Percentiles rank a stretch among this genome's conserved stretches.
Evolutionary conservation across 2,113 vertebrate species (phyloP).

Genomic region (Synchiropus splendidus): DNA sequence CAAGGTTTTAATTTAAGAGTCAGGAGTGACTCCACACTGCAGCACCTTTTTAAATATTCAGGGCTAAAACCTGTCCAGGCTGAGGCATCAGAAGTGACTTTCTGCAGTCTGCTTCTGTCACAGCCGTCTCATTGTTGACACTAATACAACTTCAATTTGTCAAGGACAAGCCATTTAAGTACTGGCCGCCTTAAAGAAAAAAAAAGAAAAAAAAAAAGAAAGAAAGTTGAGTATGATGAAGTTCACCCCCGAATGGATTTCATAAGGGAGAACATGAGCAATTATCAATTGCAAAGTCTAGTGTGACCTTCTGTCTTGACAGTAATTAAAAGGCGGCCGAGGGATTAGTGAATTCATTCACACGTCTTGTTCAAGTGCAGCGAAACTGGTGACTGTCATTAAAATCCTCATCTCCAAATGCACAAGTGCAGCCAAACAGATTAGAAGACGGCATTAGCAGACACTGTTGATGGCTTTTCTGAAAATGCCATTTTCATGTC

Average conservation of each 20-base stretch:
- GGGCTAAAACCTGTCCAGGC: background rate
- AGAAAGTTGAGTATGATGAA: background rate
- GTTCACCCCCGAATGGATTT: conserved; percentile 2
- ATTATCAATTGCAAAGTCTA: conserved; percentile 23
- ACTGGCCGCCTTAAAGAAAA: no score
- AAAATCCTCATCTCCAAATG: conserved; percentile 19
- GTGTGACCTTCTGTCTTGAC: conserved; percentile 28
- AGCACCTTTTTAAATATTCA: no score
- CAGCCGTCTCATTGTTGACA: background rate
- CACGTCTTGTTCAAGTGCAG: conserved; percentile 28
- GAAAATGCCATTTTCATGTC: no score
- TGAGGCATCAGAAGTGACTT: background rate
- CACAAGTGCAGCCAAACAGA: conserved; percentile 9
- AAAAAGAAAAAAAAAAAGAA: no score
- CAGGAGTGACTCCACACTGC: no score
- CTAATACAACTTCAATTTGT: no score
- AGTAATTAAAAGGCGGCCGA: conserved; percentile 40
- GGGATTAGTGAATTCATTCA: conserved; percentile 41
- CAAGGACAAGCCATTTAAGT: no score
- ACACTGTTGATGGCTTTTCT: no score
- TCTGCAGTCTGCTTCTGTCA: background rate
- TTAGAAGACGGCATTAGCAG: no score
- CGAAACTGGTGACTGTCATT: conserved; percentile 29
- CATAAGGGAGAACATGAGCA: conserved; percentile 16
- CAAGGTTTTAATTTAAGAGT: no score